Conservation (phyloP, 2,113 vertebrate species). For the Paraplagusia blochii region DNA sequence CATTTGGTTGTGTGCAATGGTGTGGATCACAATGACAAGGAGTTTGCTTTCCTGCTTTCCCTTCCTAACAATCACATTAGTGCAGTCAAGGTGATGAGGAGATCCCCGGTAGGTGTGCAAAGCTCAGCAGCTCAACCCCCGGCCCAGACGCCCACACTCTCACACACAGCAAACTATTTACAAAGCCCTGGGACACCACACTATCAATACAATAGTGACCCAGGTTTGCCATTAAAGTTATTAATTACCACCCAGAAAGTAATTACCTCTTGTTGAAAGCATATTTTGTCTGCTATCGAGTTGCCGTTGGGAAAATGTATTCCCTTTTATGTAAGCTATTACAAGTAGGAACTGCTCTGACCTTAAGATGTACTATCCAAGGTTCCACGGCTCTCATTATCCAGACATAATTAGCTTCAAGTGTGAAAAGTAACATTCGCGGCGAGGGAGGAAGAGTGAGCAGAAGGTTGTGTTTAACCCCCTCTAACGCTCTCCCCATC, state of each 20-base stretch:
- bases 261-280: conserved; percentile 52
- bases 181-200: too few relatives aligned
- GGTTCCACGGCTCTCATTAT: conserved; percentile 49
- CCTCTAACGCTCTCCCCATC: too few relatives aligned
- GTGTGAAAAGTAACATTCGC: conserved; percentile 10
- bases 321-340: conserved; percentile 32
- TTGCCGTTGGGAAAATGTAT: conserved; percentile 39
- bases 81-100: too few relatives aligned
- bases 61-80: too few relatives aligned
- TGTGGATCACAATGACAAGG: too few relatives aligned
- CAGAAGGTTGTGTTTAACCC: conserved; percentile 21
- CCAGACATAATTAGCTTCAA: conserved; percentile 46
- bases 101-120: too few relatives aligned
- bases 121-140: too few relatives aligned
- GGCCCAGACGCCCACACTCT: too few relatives aligned
- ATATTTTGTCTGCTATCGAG: conserved; percentile 31
- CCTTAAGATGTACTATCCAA: conserved; percentile 50
- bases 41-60: too few relatives aligned
- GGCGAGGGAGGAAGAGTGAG: conserved; percentile 16
- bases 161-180: too few relatives aligned
- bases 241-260: conserved; percentile 58
- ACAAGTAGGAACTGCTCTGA: conserved; percentile 46
- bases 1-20: too few relatives aligned
- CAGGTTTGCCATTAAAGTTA: conserved; percentile 52
- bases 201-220: conserved; percentile 50